A percentile compares a stretch with the other conserved stretches of the same genome.
These are phyloP conservation scores for Nansenia antarctica DNA, from an alignment of 2,113 vertebrate genomes.

Conservation along the genomic window DNA sequence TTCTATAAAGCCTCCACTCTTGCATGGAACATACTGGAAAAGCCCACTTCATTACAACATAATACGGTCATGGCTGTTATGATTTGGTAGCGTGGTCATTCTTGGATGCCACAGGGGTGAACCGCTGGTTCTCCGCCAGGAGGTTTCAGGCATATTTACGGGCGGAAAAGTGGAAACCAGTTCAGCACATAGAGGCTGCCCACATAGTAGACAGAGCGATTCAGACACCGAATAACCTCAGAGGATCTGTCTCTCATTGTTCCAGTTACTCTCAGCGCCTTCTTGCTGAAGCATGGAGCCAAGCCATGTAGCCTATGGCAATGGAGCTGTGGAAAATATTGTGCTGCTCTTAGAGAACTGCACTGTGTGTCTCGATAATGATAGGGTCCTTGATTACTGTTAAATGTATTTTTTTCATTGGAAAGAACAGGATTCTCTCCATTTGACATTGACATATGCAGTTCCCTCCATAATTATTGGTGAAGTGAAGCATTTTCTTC, in stretches of 20 bases:
- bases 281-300: too few relatives aligned
- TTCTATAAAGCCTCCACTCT: too few relatives aligned
- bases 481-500: too few relatives aligned
- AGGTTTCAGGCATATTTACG: slow-evolving; percentile 48
- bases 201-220: background rate
- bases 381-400: slow-evolving; percentile 10
- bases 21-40: too few relatives aligned
- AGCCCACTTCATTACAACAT: background rate
- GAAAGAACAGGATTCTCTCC: background rate
- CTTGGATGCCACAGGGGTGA: slow-evolving; percentile 48
- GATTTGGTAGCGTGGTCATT: slow-evolving; percentile 6
- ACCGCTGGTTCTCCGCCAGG: slow-evolving; percentile 58
- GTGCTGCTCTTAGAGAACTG: background rate
- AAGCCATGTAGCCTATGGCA: too few relatives aligned
- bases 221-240: slow-evolving; percentile 4
- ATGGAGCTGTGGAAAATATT: too few relatives aligned
- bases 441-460: slow-evolving; percentile 1
- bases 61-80: slow-evolving; percentile 11
- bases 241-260: slow-evolving; percentile 22
- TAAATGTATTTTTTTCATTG: slow-evolving; percentile 16
- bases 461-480: too few relatives aligned
- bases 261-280: too few relatives aligned
- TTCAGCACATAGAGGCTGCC: background rate
- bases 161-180: slow-evolving; percentile 49
- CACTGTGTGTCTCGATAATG: background rate